Base-by-base conservation (phyloP, 2,797 vertebrate genomes). In the Sciaenops ocellatus region DNA sequence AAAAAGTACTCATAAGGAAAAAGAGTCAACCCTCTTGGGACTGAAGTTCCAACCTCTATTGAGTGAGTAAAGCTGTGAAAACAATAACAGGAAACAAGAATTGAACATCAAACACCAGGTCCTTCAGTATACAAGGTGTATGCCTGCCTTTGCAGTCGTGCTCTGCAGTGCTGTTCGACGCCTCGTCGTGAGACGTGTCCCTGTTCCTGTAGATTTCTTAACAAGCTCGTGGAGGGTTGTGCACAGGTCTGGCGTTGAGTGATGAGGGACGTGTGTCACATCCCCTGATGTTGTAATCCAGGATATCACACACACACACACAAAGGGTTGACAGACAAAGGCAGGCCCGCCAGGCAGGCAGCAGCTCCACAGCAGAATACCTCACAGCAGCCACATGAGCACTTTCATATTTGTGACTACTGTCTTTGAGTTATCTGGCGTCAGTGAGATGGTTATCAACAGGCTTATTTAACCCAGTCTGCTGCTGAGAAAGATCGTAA, bases 371-470 rank as follows among this genome's bases (percentile, higher is more conserved):
- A 12, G 38, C 38, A 22, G 15, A 18, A 24, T 62, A 47, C n/a
- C 6, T 61, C 13, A 30, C 15, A 11, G n/a, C 10, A 52, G 26
- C 50, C 34, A 38, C 42, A 22, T 9, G 22, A 3, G 7, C 5
- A 62, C 16, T 51, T 46, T 26, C 4, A n/a, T 38, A 30, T 48
- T 30, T 74, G 26, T 56, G 22, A 59, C 5, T 22, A 3, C 28
- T 50, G 28, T 52, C 16, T 60, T 54, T 64, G 38, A 51, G 20
- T 50, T 63, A 20, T 61, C 47, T 79, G 22, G 12, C n/a, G 15
- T 63, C 26, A 46, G 24, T 28, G 11, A 4, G 1, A 9, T 70
- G 55, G 22, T 55, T 74, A 65, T 41, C 7, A 38, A 5, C 20
- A 22, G 2, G n/a, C 15, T 48, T 5, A 0, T 4, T 51, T 13